Evolutionary conservation across 1,140 invertebrate genomes (phyloP).

Genomic region (Holotrichia oblita): DNA sequence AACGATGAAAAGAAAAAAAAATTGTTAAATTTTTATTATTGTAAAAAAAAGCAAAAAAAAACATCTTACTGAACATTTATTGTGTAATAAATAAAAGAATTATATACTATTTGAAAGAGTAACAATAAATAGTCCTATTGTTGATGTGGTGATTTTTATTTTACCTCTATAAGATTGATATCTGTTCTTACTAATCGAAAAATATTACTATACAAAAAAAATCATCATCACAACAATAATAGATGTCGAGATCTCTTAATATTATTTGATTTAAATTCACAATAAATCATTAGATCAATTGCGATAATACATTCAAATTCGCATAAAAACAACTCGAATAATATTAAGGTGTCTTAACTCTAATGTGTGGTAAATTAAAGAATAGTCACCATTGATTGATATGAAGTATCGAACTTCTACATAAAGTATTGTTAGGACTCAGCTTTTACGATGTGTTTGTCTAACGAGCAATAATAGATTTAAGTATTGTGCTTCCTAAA

Average conservation of each 20-base stretch:
- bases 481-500: no score
- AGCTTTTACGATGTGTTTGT: no score
- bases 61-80: constrained; percentile 32
- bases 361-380: constrained; percentile 23
- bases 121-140: constrained; percentile 37
- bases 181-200: not conserved
- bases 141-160: constrained; percentile 40
- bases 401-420: not conserved
- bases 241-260: not conserved
- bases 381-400: no score
- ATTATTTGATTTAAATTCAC: not conserved
- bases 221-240: constrained; percentile 40
- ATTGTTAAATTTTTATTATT: constrained; percentile 35
- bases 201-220: no score
- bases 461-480: no score
- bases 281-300: not conserved
- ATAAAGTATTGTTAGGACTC: no score
- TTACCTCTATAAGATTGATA: constrained; percentile 7
- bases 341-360: not conserved
- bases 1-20: constrained; percentile 33
- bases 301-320: no score
- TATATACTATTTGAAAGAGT: constrained; percentile 36
- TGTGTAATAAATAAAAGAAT: constrained; percentile 38
- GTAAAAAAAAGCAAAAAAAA: not conserved
- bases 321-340: no score